phyloP scores from a whole-genome alignment of 2,888 invertebrate genomes.

The Agrochola circellaris region DNA sequence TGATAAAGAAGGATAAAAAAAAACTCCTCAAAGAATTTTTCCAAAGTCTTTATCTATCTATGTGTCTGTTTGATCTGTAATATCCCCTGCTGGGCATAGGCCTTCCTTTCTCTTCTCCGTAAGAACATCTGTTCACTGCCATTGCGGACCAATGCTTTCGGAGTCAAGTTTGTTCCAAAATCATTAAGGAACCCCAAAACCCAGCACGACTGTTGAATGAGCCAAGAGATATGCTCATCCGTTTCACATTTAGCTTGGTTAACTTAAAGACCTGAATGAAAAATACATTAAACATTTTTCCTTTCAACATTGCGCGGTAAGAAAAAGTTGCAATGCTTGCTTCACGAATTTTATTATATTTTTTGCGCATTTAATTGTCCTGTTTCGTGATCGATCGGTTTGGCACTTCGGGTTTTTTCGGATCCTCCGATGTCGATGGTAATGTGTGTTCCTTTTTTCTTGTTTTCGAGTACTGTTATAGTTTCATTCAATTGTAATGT shows the following conservation, averaged over 20 bases:
- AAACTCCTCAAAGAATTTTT: not conserved
- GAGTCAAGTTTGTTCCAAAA: not conserved
- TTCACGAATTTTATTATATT: slow-evolving; percentile 54
- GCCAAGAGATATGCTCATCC: slow-evolving; percentile 63
- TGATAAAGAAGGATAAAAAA: not conserved
- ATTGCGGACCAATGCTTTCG: not conserved
- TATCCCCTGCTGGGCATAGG: not conserved
- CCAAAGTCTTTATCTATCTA: not conserved
- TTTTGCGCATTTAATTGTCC: slow-evolving; percentile 63
- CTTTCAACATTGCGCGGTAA: slow-evolving; percentile 48
- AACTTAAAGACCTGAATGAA: slow-evolving; percentile 72
- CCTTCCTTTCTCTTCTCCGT: no score
- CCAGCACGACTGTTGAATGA: slow-evolving; percentile 58
- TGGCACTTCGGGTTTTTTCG: slow-evolving; percentile 55
- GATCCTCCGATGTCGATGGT: slow-evolving; percentile 49
- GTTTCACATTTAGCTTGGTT: slow-evolving; percentile 65
- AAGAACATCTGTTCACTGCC: not conserved
- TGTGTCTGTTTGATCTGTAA: not conserved
- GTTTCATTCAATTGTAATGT: slow-evolving; percentile 61
- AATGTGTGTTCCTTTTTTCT: slow-evolving; percentile 36
- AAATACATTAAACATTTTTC: slow-evolving; percentile 75
- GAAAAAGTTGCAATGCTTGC: slow-evolving; percentile 45
- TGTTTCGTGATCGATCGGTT: slow-evolving; percentile 56
- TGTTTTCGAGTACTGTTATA: slow-evolving; percentile 55
- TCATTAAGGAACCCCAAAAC: slow-evolving; percentile 52